Percentiles rank a stretch among this genome's conserved stretches.
These are phyloP conservation scores for Pseudopodoces humilis DNA, from an alignment of 2,113 vertebrate genomes.

Conservation along the genomic window DNA sequence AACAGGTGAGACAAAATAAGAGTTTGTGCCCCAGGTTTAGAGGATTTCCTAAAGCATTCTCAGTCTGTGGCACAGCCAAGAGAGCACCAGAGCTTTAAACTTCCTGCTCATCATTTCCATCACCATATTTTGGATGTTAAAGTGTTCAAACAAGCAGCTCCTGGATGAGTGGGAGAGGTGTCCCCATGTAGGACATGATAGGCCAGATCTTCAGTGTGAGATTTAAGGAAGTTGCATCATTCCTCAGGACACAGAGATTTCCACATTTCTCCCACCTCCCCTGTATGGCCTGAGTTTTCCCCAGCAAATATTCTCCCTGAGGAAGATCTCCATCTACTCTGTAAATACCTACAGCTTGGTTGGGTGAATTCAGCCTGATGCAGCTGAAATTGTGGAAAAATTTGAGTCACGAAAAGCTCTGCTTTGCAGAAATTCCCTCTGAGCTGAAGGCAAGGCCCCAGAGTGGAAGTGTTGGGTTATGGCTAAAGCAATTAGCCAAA, in stretches of 20 bases:
- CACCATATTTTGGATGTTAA: neutral
- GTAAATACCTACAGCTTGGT: neutral
- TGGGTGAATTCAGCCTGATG: neutral
- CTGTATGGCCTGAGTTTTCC: neutral
- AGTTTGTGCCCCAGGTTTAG: neutral
- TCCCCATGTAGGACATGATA: neutral
- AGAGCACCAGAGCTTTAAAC: neutral
- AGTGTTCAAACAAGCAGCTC: neutral
- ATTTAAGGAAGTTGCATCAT: neutral
- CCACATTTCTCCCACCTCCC: neutral
- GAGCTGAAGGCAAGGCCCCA: neutral
- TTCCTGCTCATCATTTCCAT: neutral
- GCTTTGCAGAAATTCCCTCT: neutral
- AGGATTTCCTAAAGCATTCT: neutral
- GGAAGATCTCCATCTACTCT: neutral
- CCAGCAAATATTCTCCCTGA: neutral
- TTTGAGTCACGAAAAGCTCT: fast-evolving
- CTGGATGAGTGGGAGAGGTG: neutral
- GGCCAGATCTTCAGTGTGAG: neutral
- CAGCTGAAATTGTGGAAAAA: neutral
- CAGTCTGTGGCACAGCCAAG: neutral
- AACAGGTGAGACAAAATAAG: neutral
- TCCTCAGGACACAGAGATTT: neutral
- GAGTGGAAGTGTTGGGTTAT: neutral
- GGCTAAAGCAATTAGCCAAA: neutral